These are phyloP conservation scores for Orthosia incerta DNA, from an alignment of 2,888 invertebrate species.

Conservation along the genomic window DNA sequence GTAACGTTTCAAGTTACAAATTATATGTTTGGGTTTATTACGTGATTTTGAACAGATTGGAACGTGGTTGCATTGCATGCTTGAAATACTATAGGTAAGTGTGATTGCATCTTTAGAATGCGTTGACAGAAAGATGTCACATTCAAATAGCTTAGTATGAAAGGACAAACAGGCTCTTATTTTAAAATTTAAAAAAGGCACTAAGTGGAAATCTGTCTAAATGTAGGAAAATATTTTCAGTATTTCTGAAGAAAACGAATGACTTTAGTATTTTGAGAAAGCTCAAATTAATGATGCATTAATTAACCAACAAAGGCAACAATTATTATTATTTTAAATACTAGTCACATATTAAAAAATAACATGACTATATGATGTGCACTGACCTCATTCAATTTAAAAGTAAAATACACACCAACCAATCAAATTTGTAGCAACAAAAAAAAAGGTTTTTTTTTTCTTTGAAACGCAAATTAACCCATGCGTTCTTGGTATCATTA, in stretches of 20 bases:
- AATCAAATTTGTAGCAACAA: constrained; percentile 9
- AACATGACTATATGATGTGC: neutral
- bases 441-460: constrained; percentile 37
- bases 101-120: constrained; percentile 24
- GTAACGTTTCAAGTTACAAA: constrained; percentile 59
- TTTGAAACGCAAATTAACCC: constrained; percentile 39
- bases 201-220: no score
- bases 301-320: neutral
- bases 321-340: neutral
- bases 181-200: neutral
- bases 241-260: neutral
- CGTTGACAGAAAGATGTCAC: constrained; percentile 16
- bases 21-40: constrained; percentile 53
- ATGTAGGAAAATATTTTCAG: neutral
- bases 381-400: constrained; percentile 32
- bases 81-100: constrained; percentile 16
- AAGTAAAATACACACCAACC: constrained; percentile 11
- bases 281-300: neutral
- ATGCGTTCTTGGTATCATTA: constrained; percentile 47
- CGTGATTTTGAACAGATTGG: constrained; percentile 49
- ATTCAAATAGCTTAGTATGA: neutral
- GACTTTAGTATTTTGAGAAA: neutral
- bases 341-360: neutral
- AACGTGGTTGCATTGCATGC: constrained; percentile 15
- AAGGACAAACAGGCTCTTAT: neutral